These are phyloP conservation scores for Tethya wilhelma DNA, from an alignment of 37 sponge, comb jelly and placozoan species.

Conservation along the genomic window DNA sequence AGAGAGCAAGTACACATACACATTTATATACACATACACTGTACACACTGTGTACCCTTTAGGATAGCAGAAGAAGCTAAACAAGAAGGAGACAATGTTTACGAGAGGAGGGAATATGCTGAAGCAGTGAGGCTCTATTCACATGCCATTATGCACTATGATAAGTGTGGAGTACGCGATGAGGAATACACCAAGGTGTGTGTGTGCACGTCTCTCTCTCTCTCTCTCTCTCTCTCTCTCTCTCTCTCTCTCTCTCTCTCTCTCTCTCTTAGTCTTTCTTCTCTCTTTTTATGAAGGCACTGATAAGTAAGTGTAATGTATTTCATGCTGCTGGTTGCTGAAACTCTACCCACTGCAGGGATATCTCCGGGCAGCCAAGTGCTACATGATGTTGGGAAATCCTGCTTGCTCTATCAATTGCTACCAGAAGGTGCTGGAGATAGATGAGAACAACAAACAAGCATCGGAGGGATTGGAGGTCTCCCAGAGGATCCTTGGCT, in stretches of 20 bases:
- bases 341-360: slow-evolving; percentile 45
- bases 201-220: no score
- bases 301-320: neutral
- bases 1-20: no score
- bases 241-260: no score
- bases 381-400: slow-evolving; percentile 90
- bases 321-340: neutral
- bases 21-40: no score
- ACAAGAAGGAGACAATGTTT: slow-evolving; percentile 75
- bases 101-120: slow-evolving; percentile 69
- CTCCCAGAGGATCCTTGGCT: neutral
- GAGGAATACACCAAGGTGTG: slow-evolving; percentile 13
- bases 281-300: neutral
- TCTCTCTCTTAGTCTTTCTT: no score
- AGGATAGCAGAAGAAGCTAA: slow-evolving; percentile 75
- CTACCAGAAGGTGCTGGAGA: slow-evolving; percentile 63
- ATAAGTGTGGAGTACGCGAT: neutral
- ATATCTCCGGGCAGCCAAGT: slow-evolving; percentile 84
- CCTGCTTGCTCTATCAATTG: slow-evolving; percentile 66
- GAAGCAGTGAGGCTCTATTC: slow-evolving; percentile 60
- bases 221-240: no score
- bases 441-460: slow-evolving; percentile 67
- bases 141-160: neutral
- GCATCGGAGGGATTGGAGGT: slow-evolving; percentile 65
- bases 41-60: no score